A percentile compares a stretch with the other conserved stretches of the same genome.
phyloP scores from a whole-genome alignment of 2,797 vertebrate species.

The Epinephelus awoara region DNA sequence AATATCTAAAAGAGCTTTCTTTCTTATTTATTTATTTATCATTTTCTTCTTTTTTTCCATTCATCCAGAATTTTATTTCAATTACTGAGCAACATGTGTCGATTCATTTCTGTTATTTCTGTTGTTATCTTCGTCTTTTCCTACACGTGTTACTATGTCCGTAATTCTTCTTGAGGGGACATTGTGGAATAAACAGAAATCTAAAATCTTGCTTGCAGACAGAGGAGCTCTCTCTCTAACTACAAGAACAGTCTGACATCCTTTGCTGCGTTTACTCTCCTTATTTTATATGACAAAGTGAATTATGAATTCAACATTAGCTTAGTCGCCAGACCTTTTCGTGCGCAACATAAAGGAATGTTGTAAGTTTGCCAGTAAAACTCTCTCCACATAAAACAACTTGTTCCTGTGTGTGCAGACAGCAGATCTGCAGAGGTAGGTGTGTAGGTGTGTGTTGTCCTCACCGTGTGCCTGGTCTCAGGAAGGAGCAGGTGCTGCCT shows the following conservation, averaged over 20 bases:
- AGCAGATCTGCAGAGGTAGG: conserved; percentile 10
- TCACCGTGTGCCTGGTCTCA: conserved; percentile 93
- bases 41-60: neutral
- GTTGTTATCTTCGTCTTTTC: neutral
- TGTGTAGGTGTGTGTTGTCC: conserved; percentile 24
- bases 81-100: neutral
- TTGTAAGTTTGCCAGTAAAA: conserved; percentile 4
- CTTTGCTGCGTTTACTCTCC: neutral
- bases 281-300: neutral
- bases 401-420: conserved; percentile 8
- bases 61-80: neutral
- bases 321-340: neutral
- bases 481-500: conserved; percentile 93
- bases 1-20: too few species aligned
- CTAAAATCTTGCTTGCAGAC: neutral
- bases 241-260: neutral
- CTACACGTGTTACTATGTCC: neutral
- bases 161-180: neutral
- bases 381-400: neutral
- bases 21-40: neutral
- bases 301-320: neutral
- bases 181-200: neutral
- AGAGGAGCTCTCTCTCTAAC: neutral
- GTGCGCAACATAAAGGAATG: conserved; percentile 3
- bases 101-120: neutral